Conservation (phyloP, 2,113 vertebrate species). For the Chionodraco myersi region DNA sequence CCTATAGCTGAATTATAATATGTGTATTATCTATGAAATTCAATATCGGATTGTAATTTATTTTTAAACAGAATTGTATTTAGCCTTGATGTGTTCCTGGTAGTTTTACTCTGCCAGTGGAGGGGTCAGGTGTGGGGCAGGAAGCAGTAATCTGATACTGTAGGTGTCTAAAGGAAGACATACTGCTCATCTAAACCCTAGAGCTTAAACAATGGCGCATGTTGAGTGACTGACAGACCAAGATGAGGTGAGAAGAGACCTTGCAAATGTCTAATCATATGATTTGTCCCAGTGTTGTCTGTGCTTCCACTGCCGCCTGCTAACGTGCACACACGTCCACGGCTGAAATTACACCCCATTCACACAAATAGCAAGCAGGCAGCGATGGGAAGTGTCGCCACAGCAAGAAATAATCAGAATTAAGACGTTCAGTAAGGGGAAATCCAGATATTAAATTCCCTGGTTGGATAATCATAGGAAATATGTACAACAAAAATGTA, state of each 20-base stretch:
- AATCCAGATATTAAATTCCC: background rate
- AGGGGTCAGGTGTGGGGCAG: conserved; percentile 30
- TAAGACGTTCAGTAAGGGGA: background rate
- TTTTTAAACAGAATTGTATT: background rate
- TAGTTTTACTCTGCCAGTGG: background rate
- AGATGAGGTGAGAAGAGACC: conserved; percentile 49
- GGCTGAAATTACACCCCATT: conserved; percentile 78
- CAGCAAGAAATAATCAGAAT: conserved; percentile 30
- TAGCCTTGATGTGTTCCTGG: conserved; percentile 1
- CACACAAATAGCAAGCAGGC: conserved; percentile 67
- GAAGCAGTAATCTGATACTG: conserved; percentile 41
- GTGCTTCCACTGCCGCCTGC: conserved; percentile 38
- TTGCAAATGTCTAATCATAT: conserved; percentile 59
- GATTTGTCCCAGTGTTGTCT: conserved; percentile 48
- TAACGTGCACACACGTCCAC: conserved; percentile 35
- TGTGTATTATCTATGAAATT: background rate
- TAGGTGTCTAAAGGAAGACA: conserved; percentile 23
- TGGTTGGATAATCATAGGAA: background rate
- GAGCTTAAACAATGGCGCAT: conserved; percentile 39
- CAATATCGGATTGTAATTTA: background rate
- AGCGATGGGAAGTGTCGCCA: conserved; percentile 9
- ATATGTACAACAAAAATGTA: background rate
- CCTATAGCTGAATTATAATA: background rate
- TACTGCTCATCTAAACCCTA: conserved; percentile 22
- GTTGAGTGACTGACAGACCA: conserved; percentile 29